Base-by-base conservation (phyloP, 2,888 invertebrate genomes). In the Drosophila kambysellisi region DNA sequence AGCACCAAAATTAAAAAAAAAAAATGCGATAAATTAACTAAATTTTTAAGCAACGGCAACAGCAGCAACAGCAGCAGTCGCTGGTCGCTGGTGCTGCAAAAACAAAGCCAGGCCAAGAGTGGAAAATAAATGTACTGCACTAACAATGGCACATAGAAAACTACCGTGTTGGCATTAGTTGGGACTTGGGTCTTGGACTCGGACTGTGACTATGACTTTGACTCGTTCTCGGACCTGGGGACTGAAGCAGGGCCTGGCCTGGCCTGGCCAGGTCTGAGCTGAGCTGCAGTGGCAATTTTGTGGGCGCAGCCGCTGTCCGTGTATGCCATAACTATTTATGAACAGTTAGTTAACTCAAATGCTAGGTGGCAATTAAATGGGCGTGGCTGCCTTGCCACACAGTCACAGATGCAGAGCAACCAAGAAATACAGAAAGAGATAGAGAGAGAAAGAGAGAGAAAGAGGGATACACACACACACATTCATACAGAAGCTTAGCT, bases 271-370 rank as follows among this genome's bases (percentile, higher is more conserved):
- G 54, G 51, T 52, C 48, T 69, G 51, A 54, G 46, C 56, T 74
- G 39, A 39, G 54, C 61, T 70, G 79, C 79, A 83, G 77, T 74
- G 69, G 84, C 78, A 82, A 72, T 64, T 90, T 90, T 88, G 83
- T 91, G 86, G 91, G 85, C 91, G 91, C 91, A 86, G 90, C 76
- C 75, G 70, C 74, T 88, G 86, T 77, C 84, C 81, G 88, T 76
- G 81, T 91, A 91, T 88, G 90, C 90, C 91, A 91, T 88, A 91
- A 88, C 91, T 88, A 88, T 88, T 88, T 88, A 88, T 88, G 87
- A 88, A 88, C 87, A 88, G 87, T 88, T 88, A 88, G 90, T 90
- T 87, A 87, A 82, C 91, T 87, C 76, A 90, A 90, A 88, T 85
- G 89, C 79, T 77, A 91, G 90, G 81, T 88, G 83, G 91, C 91